Base-by-base conservation (phyloP, 2,113 vertebrate genomes). In the Lepisosteus osseus region DNA sequence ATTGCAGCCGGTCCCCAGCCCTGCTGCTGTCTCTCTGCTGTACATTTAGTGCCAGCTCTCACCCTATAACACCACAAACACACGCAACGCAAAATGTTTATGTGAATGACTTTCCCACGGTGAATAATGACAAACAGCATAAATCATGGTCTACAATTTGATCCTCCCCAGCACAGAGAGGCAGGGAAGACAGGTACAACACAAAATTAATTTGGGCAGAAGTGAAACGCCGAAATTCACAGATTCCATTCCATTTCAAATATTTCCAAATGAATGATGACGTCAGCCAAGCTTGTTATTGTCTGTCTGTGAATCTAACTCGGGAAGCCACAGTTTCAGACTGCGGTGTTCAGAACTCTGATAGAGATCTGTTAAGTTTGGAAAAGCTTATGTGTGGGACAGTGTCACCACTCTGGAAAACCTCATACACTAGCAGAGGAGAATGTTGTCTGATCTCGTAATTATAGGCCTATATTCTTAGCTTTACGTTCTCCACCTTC, bases 91-190 rank as follows among this genome's bases (percentile, higher is more conserved):
- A 51, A 9, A 29, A 29, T 29, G 29, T 29, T 51, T 51, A 1
- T 88, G 87, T 87, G 88, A 86, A 84, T 66, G 79, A 76, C 76
- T 55, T 54, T 5, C 17, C 7, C 51, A 67, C 66, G 86, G 88
- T 88, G 87, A 90, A 87, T 81, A 84, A 68, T 85, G 84, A 6
- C 47, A 90, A 88, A 90, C 75, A 80, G 73, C 74, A 77, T 74
- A 77, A 75, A 76, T 79, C 76, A 68, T 61, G 74, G 85, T 86
- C 85, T 88, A 78, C 54, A 70, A 67, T 78, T 70, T 70, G 63
- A 75, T 78, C 63, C 78, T 57, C 47, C 47, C 47, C 47, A 51
- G 47, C 47, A 29, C 29, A 51, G 47, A 51, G 47, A 9, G 47
- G 47, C 47, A 51, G 5, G 5, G 47, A 5, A 51, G 47, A 6